phyloP scores from a whole-genome alignment of 30 jellyfish, hydroid and myxozoan species.

The Nemopilema nomurai region DNA sequence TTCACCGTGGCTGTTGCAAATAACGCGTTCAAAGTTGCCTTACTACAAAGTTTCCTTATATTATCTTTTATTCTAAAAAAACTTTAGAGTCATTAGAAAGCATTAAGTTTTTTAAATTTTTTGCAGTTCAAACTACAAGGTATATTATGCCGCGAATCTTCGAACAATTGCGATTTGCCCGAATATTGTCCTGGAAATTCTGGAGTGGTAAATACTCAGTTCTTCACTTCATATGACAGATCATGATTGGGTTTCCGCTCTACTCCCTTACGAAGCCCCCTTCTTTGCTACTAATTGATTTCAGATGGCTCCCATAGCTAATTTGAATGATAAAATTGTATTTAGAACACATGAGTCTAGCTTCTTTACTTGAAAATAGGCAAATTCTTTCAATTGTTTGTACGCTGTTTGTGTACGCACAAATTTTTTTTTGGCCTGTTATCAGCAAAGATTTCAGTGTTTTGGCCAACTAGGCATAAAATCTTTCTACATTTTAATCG shows the following conservation, averaged over 20 bases:
- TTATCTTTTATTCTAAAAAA: background rate
- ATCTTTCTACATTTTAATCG: background rate
- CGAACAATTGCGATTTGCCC: conserved; percentile 80
- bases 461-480: background rate
- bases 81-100: background rate
- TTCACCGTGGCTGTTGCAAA: too few species aligned
- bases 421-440: background rate
- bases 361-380: background rate
- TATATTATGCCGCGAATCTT: conserved; percentile 54
- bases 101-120: background rate
- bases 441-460: background rate
- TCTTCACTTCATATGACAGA: background rate
- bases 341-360: too few species aligned
- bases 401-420: background rate
- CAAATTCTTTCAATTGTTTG: background rate
- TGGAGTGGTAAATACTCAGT: conserved; percentile 41
- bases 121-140: conserved; percentile 18
- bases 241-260: background rate
- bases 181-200: conserved; percentile 89
- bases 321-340: background rate
- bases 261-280: background rate
- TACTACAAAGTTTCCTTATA: background rate
- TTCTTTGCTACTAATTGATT: too few species aligned
- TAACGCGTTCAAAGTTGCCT: too few species aligned
- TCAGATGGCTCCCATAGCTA: background rate